Conservation (phyloP, 1,140 invertebrate species). For the Manduca sexta region DNA sequence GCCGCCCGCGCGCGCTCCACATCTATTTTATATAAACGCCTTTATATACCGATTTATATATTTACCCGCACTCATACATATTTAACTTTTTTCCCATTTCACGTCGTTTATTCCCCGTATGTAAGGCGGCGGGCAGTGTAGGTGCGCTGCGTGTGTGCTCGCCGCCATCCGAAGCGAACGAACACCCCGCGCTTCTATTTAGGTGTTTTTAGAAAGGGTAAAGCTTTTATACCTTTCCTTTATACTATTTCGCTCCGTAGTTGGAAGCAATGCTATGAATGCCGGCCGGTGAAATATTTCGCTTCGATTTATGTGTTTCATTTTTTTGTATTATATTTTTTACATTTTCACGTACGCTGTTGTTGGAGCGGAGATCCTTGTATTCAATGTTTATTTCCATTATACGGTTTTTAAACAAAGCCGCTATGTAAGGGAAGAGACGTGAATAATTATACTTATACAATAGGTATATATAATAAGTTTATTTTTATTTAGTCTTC, state of each 20-base stretch:
- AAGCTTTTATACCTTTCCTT: constrained; percentile 71
- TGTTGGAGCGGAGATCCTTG: no score
- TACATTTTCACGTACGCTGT: constrained; percentile 18
- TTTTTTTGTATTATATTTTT: constrained; percentile 52
- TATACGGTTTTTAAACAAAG: no score
- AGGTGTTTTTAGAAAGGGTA: constrained; percentile 72
- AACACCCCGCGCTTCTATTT: constrained; percentile 58
- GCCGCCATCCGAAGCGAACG: constrained; percentile 51
- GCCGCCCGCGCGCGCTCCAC: constrained; percentile 43
- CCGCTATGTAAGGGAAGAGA: no score
- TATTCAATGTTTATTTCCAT: no score
- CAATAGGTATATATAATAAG: no score
- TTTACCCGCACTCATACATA: constrained; percentile 72
- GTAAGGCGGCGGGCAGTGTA: constrained; percentile 39
- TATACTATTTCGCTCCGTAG: constrained; percentile 63
- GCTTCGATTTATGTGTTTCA: constrained; percentile 66
- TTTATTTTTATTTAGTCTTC: no score
- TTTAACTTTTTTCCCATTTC: constrained; percentile 73
- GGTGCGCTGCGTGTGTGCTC: constrained; percentile 39
- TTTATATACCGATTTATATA: constrained; percentile 72
- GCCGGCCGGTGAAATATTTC: constrained; percentile 60
- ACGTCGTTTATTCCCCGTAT: constrained; percentile 68
- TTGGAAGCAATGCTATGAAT: constrained; percentile 53
- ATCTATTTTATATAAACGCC: constrained; percentile 65
- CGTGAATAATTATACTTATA: no score